Evolutionary conservation across 2,113 vertebrate genomes (phyloP), one percentile per base, ranked within the genome.

Genomic region (Phaethornis superciliosus): DNA sequence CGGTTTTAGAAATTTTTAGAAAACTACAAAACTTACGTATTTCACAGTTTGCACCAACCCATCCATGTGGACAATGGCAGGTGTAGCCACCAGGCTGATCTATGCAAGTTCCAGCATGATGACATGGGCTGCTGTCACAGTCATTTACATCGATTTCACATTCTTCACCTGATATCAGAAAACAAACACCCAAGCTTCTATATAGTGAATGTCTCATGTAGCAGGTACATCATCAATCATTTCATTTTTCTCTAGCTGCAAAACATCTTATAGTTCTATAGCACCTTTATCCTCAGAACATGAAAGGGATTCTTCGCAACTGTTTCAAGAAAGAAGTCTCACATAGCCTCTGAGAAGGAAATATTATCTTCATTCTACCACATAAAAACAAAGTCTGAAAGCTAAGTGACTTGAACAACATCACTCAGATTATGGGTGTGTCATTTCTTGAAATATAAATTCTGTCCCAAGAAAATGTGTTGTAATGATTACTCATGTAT

Each of bases 31-130:
- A 99, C 99, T 99, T 97, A 99, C 99, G 98, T 97, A 99, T 99
- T 97, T 99, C 99, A 35, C 99, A 99, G 98, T 98, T 98, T 69
- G 98, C 98, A n/a, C 99, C 99, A 11, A 99, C 99, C 99, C 99
- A 99, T 67, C 99, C 99, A 7, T 98, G 98, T 5, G 98, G 98
- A 91, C 99, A 99, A 93, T 99, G 99, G 91, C 99, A 99, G 86
- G 95, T 98, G 58, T 99, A 99, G 75, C 99, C 98, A 40, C 98
- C 99, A 95, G 98, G 98, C 94, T 99, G 99, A 98, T 99, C 98
- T 85, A 98, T 96, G 96, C 99, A 99, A 87, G 99, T 99, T 59
- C 99, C 99, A 42, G 98, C 98, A 4, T 99, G 99, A 81, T 99
- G 99, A 96, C 99, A 99, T 16, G 99, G 99, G 96, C 97, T 98